Evolutionary conservation across 2,888 invertebrate species (phyloP), one percentile per base, ranked within the genome.

Genomic region (Dascillus cervinus): DNA sequence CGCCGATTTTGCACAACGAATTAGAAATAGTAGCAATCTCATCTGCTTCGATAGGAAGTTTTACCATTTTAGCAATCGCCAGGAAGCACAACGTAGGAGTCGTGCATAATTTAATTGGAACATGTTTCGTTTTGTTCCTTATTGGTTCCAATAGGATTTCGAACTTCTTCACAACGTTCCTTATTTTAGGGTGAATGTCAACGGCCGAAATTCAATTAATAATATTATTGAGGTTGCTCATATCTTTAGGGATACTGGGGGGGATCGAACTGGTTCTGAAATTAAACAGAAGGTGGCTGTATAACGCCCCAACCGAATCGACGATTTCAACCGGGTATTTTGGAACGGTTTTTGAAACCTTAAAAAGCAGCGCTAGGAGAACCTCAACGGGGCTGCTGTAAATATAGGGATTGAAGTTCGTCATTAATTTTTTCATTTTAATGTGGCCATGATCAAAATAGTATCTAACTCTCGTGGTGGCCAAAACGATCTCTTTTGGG

Each of bases 401-500:
- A n/a, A 31, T n/a, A 9, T 31, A 31, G 2, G 26, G 25, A 13
- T 31, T 31, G 11, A 31, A 24, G 6, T 2, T 9, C 3, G 3
- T 3, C 2, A 3, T 3, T n/a, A n/a, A n/a, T n/a, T n/a, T n/a
- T n/a, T n/a, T n/a, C n/a, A n/a, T n/a, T n/a, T n/a, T n/a, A n/a
- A n/a, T n/a, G n/a, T n/a, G n/a, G n/a, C n/a, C n/a, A n/a, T n/a
- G n/a, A n/a, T n/a, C n/a, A n/a, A n/a, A 3, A 3, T 3, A 10
- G 2, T 10, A n/a, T 11, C 6, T 6, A 11, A 29, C 10, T 22
- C 22, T 19, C 13, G 13, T 4, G 2, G 19, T 13, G 0, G 34
- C 34, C 6, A 29, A 14, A 8, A 25, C 14, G 9, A 19, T 20
- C 10, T 34, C 34, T 8, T 15, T 4, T 2, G 34, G 34, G 11